phyloP scores from a whole-genome alignment of 2,113 vertebrate genomes.

The Carlito syrichta region DNA sequence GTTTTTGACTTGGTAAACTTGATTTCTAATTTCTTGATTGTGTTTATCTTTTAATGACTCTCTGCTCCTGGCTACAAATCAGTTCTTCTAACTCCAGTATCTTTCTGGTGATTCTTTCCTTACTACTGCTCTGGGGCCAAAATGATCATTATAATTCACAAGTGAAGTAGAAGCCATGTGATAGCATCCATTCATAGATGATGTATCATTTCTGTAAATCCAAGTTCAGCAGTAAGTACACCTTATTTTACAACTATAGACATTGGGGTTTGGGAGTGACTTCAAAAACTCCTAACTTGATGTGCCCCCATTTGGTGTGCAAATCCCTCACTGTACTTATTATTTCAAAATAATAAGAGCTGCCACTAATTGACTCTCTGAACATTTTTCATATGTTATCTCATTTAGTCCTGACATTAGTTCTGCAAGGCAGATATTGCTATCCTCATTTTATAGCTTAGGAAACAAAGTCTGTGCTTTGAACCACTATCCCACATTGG shows the following conservation, averaged over 20 bases:
- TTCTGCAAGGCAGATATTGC: background rate
- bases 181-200: background rate
- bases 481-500: background rate
- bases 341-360: slow-evolving; percentile 37
- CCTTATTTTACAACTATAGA: background rate
- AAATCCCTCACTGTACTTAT: slow-evolving; percentile 25
- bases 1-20: background rate
- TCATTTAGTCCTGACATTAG: background rate
- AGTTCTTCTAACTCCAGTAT: background rate
- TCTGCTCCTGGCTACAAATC: background rate
- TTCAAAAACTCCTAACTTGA: background rate
- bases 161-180: background rate
- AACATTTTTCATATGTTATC: background rate
- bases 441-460: background rate
- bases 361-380: background rate
- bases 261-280: background rate
- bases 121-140: background rate
- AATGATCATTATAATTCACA: background rate
- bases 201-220: background rate
- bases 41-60: background rate
- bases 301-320: background rate
- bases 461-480: background rate
- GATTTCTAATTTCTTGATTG: slow-evolving; percentile 27
- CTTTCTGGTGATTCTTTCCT: background rate
- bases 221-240: background rate